A percentile compares a stretch with the other conserved stretches of the same genome.
phyloP scores from a whole-genome alignment of 2,113 vertebrate genomes.

The Gavia stellata region DNA sequence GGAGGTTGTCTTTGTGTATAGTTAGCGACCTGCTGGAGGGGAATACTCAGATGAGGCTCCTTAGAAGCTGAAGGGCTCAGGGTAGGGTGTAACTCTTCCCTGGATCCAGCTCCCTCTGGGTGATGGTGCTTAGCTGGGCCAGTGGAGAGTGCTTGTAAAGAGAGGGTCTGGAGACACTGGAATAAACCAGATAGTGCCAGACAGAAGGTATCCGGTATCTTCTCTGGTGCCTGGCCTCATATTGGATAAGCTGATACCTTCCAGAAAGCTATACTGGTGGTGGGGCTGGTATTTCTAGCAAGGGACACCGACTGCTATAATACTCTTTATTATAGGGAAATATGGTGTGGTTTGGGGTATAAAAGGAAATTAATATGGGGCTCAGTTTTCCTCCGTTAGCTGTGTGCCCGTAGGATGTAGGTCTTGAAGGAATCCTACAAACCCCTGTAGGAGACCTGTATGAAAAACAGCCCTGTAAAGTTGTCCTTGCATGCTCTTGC shows the following conservation, averaged over 20 bases:
- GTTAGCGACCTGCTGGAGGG: background rate
- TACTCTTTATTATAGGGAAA: background rate
- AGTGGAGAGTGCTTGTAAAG: background rate
- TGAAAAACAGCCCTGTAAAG: background rate
- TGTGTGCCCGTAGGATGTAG: fast-evolving
- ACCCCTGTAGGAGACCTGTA: background rate
- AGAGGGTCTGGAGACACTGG: background rate
- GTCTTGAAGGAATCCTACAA: background rate
- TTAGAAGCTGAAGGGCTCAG: background rate
- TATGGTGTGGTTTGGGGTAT: background rate
- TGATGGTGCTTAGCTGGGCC: background rate
- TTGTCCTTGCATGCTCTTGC: fast-evolving
- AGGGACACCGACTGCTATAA: background rate
- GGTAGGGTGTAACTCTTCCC: background rate
- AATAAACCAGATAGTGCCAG: background rate
- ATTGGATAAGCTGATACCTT: background rate
- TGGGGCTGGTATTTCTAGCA: background rate
- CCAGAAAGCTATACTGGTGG: background rate
- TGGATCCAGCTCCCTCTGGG: background rate
- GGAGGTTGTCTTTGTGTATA: background rate
- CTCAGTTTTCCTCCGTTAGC: fast-evolving
- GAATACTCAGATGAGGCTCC: background rate
- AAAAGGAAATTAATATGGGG: background rate
- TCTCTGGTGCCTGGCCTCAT: background rate
- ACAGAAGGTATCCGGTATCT: background rate